Conservation (phyloP, 2,888 invertebrate species). For the Cinara cedri region DNA sequence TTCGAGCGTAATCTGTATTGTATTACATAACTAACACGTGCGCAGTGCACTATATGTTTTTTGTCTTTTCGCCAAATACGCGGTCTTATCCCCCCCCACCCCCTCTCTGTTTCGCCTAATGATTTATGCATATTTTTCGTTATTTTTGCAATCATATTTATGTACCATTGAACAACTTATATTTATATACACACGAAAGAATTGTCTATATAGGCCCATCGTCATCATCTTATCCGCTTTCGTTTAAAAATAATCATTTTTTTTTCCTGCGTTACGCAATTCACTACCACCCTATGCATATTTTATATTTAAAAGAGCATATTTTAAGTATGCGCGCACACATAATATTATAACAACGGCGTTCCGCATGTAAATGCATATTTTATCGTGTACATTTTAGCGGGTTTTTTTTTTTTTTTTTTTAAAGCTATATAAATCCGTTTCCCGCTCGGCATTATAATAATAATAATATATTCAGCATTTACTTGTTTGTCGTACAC, state of each 20-base stretch:
- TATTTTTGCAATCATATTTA: slow-evolving; percentile 20
- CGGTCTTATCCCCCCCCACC: too few relatives aligned
- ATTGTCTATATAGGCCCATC: slow-evolving; percentile 40
- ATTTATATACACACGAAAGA: background rate
- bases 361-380: slow-evolving; percentile 57
- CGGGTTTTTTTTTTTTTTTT: slow-evolving; percentile 11
- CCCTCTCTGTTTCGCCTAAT: slow-evolving; percentile 9
- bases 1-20: too few relatives aligned
- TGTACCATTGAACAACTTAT: background rate
- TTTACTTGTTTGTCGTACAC: slow-evolving; percentile 25
- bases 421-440: slow-evolving; percentile 55
- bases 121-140: slow-evolving; percentile 22
- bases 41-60: background rate
- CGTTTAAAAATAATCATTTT: slow-evolving; percentile 56
- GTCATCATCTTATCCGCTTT: slow-evolving; percentile 53
- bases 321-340: slow-evolving; percentile 54
- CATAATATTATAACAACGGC: slow-evolving; percentile 38
- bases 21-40: slow-evolving; percentile 23
- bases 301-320: slow-evolving; percentile 57
- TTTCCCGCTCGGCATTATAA: background rate
- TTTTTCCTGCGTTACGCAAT: slow-evolving; percentile 3
- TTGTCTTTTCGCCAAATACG: slow-evolving; percentile 46
- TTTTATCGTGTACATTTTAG: slow-evolving; percentile 53
- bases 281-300: slow-evolving; percentile 42
- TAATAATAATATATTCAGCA: slow-evolving; percentile 43